phyloP scores from a whole-genome alignment of 2,797 vertebrate species.

The Antennarius maculatus region DNA sequence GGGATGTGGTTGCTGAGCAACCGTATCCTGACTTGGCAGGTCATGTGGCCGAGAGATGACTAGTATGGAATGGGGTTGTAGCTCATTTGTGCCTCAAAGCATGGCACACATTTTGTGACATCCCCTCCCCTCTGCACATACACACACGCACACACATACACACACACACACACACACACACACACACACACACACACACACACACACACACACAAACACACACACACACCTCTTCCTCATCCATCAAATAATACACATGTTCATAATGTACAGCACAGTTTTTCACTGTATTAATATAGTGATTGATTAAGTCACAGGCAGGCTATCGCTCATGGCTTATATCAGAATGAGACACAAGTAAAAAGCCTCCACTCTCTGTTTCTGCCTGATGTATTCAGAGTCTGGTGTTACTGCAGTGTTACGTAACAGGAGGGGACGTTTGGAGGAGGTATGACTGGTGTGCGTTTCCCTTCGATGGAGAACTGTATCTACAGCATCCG shows the following conservation, averaged over 20 bases:
- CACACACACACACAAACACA: too few relatives aligned
- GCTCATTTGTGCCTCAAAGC: conserved; percentile 35
- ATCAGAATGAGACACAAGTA: too few relatives aligned
- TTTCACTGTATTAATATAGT: neutral
- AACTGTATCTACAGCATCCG: neutral
- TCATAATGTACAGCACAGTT: too few relatives aligned
- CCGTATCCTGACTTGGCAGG: conserved; percentile 62
- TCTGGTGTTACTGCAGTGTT: conserved; percentile 37
- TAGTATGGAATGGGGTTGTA: conserved; percentile 54
- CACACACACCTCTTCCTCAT: neutral
- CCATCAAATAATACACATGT: neutral
- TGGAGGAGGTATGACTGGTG: neutral
- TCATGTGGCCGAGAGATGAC: conserved; percentile 67
- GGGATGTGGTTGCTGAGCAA: conserved; percentile 72
- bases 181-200: neutral
- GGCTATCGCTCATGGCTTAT: neutral
- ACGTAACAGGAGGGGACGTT: conserved; percentile 14
- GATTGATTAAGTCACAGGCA: fast-evolving
- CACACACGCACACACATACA: too few relatives aligned
- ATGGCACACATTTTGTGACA: neutral
- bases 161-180: too few relatives aligned
- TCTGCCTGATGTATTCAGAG: conserved; percentile 17
- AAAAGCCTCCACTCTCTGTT: too few relatives aligned
- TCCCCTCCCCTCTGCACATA: too few relatives aligned
- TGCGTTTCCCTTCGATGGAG: conserved; percentile 27